Evolutionary conservation across 1,140 invertebrate species (phyloP).

Genomic region (Anoplophora glabripennis): DNA sequence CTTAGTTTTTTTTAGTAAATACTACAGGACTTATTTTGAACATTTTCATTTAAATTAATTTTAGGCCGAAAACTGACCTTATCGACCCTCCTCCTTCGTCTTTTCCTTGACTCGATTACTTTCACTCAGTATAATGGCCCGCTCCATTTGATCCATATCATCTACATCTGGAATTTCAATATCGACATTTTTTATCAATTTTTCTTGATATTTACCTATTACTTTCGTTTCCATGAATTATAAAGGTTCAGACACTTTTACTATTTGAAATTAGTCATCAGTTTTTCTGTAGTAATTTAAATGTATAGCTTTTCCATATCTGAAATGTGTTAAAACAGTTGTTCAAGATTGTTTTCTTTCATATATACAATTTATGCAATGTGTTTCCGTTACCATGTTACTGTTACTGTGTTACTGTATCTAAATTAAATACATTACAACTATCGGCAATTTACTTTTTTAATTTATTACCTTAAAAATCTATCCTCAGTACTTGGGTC

Average conservation of each 20-base stretch:
- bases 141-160: too few species aligned
- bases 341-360: slow-evolving; percentile 6
- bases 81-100: too few species aligned
- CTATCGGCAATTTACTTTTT: slow-evolving; percentile 6
- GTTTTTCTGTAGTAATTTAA: slow-evolving; percentile 18
- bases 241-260: slow-evolving; percentile 13
- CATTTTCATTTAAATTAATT: too few species aligned
- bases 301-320: slow-evolving; percentile 17
- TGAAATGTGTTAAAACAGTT: slow-evolving; percentile 13
- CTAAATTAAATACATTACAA: slow-evolving; percentile 11
- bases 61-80: too few species aligned
- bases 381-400: slow-evolving; percentile 15
- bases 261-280: slow-evolving; percentile 14
- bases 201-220: slow-evolving; percentile 6
- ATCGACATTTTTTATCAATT: slow-evolving; percentile 5
- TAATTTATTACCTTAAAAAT: slow-evolving; percentile 14
- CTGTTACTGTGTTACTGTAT: slow-evolving; percentile 12
- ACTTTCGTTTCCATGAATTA: slow-evolving; percentile 11
- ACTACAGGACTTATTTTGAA: too few species aligned
- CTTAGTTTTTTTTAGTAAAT: too few species aligned
- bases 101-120: too few species aligned
- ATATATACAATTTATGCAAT: slow-evolving; percentile 16
- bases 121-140: too few species aligned
- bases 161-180: not conserved
- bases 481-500: slow-evolving; percentile 12